Evolutionary conservation across 1,140 invertebrate genomes (phyloP).

Genomic region (Ceratoteleas bidentatus): DNA sequence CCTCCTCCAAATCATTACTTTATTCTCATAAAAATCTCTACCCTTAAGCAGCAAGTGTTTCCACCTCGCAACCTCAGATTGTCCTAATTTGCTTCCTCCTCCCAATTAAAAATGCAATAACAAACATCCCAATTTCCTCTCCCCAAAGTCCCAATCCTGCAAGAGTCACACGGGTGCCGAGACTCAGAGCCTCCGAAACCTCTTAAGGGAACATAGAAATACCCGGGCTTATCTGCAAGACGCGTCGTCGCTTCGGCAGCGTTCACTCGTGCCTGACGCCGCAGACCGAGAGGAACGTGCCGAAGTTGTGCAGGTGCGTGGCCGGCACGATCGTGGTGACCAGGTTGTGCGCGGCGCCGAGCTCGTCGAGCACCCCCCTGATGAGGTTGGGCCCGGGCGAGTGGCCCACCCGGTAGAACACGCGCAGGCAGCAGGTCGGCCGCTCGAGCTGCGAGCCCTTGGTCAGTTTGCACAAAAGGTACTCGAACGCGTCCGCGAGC

Average conservation of each 20-base stretch:
- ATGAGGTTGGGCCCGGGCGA: conserved; percentile 82
- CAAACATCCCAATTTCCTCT: too few relatives aligned
- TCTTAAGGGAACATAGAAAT: conserved; percentile 5
- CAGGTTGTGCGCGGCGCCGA: conserved; percentile 81
- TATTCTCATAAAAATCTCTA: too few relatives aligned
- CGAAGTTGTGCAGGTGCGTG: conserved; percentile 87
- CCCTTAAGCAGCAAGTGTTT: too few relatives aligned
- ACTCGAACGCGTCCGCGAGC: conserved; percentile 86
- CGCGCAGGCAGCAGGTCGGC: conserved; percentile 86
- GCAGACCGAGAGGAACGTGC: conserved; percentile 89
- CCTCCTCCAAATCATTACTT: too few relatives aligned
- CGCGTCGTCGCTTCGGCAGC: conserved; percentile 26
- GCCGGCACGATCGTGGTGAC: conserved; percentile 89
- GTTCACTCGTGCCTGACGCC: conserved; percentile 84
- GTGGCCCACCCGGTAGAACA: conserved; percentile 87
- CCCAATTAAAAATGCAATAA: too few relatives aligned
- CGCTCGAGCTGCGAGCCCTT: conserved; percentile 84
- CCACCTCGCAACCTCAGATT: too few relatives aligned
- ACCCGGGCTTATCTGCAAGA: conserved; percentile 27
- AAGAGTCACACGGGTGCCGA: too few relatives aligned
- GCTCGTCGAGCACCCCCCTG: conserved; percentile 81
- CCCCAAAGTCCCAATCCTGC: too few relatives aligned
- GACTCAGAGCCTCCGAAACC: too few relatives aligned
- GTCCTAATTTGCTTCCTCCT: too few relatives aligned
- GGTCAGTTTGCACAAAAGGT: conserved; percentile 87